Evolutionary conservation across 2,113 vertebrate species (phyloP), one percentile per base, ranked within the genome.

Genomic region (Apaloderma vittatum): DNA sequence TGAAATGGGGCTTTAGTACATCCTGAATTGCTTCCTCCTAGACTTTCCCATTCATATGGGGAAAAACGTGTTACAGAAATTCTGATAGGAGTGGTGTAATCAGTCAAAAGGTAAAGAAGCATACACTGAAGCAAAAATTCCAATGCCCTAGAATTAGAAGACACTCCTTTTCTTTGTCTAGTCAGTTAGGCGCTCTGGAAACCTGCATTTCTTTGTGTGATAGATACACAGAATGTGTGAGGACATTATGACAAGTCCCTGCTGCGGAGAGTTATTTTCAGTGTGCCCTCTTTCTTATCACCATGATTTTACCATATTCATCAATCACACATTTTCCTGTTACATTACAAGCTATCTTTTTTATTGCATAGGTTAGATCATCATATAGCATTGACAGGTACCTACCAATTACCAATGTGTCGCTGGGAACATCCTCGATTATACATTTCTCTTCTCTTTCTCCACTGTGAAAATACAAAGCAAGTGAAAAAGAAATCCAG

Each of bases 381-480:
- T 36, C 26, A 4, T 12, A 30, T 26, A 59, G 5, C 22, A 26
- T 46, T 70, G 30, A 62, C 4, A 32, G 9, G n/a, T 36, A 97
- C 99, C 97, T 96, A 99, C 99, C 99, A 66, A 98, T 98, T 59
- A 99, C 97, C 94, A 99, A 74, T 0, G 97, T 99, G 95, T 99
- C 99, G 0, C 97, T 97, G 34, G 99, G 99, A 96, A 99, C 74
- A 15, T 99, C 99, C 95, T 99, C 98, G 5, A 99, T 99, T 75
- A 99, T 98, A 86, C 99, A 99, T 96, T 98, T 99, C 94, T 99
- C 98, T 94, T 99, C 98, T 97, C 97, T 97, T 90, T 99, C 99
- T n/a, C 97, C 99, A 3, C 94, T 93, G n/a, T 99, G 98, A 97
- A 99, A 99, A 95, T 98, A 99, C 96, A 99, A 99, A 40, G 98